Evolutionary conservation across 2,113 vertebrate genomes (phyloP).

Genomic region (Chitala chitala): DNA sequence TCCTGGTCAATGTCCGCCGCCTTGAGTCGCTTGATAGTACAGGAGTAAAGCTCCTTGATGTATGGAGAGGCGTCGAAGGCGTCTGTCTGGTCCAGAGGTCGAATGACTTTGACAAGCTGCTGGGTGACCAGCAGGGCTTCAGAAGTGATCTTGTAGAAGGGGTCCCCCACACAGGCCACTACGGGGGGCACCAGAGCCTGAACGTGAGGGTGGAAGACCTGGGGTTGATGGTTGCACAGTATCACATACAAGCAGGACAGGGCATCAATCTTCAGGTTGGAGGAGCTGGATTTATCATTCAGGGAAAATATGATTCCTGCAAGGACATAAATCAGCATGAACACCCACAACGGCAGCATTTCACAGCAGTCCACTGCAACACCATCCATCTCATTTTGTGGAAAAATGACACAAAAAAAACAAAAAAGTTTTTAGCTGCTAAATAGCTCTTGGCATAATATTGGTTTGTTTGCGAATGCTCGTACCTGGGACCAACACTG

Average conservation of each 20-base stretch:
- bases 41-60: conserved; percentile 90
- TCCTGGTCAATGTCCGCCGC: conserved; percentile 98
- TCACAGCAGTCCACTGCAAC: neutral
- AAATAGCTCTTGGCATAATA: no score
- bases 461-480: no score
- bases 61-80: conserved; percentile 91
- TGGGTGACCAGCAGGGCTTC: conserved; percentile 96
- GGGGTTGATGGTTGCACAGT: conserved; percentile 91
- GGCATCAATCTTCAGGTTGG: conserved; percentile 96
- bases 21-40: conserved; percentile 91
- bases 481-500: conserved; percentile 92
- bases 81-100: conserved; percentile 83
- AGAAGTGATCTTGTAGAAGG: conserved; percentile 98
- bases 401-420: no score
- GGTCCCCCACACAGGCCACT: conserved; percentile 94
- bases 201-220: conserved; percentile 94
- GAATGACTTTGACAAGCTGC: conserved; percentile 94
- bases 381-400: no score
- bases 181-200: conserved; percentile 90
- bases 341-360: neutral
- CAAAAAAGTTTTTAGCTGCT: no score
- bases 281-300: conserved; percentile 97
- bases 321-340: conserved; percentile 27
- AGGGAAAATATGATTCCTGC: conserved; percentile 96
- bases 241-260: conserved; percentile 92